Base-by-base conservation (phyloP, 2,888 invertebrate genomes). In the Parnassius smintheus region DNA sequence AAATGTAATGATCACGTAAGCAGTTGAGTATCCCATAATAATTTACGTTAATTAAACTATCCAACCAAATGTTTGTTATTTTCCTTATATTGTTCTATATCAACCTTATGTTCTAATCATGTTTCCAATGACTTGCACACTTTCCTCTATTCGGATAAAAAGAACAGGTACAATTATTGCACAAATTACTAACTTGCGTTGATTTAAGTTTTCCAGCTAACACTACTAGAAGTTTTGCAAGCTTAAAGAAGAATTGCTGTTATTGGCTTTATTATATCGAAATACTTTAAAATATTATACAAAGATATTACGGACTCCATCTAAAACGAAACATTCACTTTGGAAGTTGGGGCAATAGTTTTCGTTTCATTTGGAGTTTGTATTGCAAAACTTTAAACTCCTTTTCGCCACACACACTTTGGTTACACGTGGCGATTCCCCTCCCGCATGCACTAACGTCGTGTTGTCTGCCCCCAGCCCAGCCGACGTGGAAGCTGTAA, bases 381-480 rank as follows among this genome's bases (percentile, higher is more conserved):
- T 51, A 65, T 77, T 82, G 81, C 83, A 82, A 80, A 80, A 78
- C 80, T 80, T 77, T 73, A 56, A 53, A 62, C 54, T 42, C 11
- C 3, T 56, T 11, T 42, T 56, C 57, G 56, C 68, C 66, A 56
- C 61, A 56, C 57, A 68, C 59, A 68, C 68, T 67, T 18, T 18
- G 68, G 66, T 66, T 69, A 68, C 61, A 67, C 64, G 65, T 61
- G 67, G 69, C 63, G 62, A 48, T 56, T 61, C 68, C 66, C 66
- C 71, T 65, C 80, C 82, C 82, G 90, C 90, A 89, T 89, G 90
- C 86, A 81, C 86, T 91, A 88, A 91, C 90, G 78, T 69, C 71
- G 81, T 84, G 80, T 86, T 81, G 81, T 88, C 84, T 89, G 87
- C 86, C 89, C 89, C 78, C 91, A 91, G 91, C 87, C 88, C 83